Evolutionary conservation across 1,140 invertebrate genomes (phyloP).

Genomic region (Calosoma granatense): DNA sequence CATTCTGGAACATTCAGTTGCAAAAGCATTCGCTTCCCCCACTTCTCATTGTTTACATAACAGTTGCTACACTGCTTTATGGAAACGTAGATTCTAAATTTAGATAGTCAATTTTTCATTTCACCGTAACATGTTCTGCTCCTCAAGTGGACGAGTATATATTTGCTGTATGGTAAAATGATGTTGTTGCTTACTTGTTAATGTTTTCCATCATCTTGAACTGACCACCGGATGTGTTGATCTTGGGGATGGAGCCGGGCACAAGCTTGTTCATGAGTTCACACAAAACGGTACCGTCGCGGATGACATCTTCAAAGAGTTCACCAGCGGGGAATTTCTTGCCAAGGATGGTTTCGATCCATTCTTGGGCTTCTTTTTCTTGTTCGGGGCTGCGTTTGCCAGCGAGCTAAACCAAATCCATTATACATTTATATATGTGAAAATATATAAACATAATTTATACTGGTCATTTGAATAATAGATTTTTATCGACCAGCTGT

Average conservation of each 20-base stretch:
- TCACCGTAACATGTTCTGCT: neutral
- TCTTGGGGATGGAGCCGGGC: slow-evolving; percentile 72
- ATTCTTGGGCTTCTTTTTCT: slow-evolving; percentile 81
- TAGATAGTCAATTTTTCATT: too few relatives aligned
- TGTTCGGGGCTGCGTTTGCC: slow-evolving; percentile 79
- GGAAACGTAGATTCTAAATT: too few relatives aligned
- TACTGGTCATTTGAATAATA: neutral
- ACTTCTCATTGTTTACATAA: neutral
- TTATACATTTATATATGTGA: slow-evolving; percentile 1
- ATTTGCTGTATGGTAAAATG: neutral
- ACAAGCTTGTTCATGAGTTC: slow-evolving; percentile 81
- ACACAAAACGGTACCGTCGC: slow-evolving; percentile 82
- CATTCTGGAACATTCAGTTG: neutral
- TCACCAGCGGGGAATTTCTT: slow-evolving; percentile 72
- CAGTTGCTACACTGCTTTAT: too few relatives aligned
- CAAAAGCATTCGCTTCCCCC: neutral
- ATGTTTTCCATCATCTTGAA: slow-evolving; percentile 97
- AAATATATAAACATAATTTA: neutral
- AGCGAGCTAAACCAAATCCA: slow-evolving; percentile 58
- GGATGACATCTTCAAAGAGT: slow-evolving; percentile 68
- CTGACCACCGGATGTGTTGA: slow-evolving; percentile 79
- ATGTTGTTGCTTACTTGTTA: slow-evolving; percentile 56
- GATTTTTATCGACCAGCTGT: neutral
- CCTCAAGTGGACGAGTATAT: too few relatives aligned
- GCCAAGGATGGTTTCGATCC: slow-evolving; percentile 81